These are phyloP conservation scores for Drosophila rufa DNA, from an alignment of 1,140 invertebrate genomes.

Conservation along the genomic window DNA sequence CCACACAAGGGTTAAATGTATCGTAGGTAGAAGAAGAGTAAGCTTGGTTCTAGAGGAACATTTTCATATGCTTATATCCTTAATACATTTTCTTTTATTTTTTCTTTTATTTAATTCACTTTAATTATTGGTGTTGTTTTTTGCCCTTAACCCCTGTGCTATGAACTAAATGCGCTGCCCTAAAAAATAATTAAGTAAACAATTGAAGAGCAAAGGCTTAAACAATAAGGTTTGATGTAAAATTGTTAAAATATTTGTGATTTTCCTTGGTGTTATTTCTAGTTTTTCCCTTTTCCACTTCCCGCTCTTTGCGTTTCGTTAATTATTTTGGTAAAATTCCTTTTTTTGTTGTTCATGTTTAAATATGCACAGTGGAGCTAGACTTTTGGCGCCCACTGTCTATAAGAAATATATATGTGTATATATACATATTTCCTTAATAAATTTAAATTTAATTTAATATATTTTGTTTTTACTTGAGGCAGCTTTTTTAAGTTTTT, in stretches of 20 bases:
- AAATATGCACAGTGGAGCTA: conserved; percentile 29
- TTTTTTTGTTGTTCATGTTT: conserved; percentile 34
- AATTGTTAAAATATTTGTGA: conserved; percentile 44
- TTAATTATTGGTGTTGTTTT: conserved; percentile 29
- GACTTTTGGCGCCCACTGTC: conserved; percentile 29
- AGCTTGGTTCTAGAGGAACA: conserved; percentile 54
- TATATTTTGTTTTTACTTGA: conserved; percentile 29
- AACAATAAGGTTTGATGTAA: conserved; percentile 38
- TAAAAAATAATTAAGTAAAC: conserved; percentile 2
- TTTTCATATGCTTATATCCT: conserved; percentile 24
- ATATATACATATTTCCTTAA: conserved; percentile 41
- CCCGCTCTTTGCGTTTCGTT: conserved; percentile 1
- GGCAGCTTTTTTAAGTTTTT: conserved; percentile 38
- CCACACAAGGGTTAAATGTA: conserved; percentile 46
- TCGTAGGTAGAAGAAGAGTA: conserved; percentile 32
- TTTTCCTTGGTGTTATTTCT: conserved; percentile 31
- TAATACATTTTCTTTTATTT: neutral
- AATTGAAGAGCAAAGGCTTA: neutral
- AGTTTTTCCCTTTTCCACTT: conserved; percentile 3
- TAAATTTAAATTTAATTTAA: conserved; percentile 44
- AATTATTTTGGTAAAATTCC: conserved; percentile 56
- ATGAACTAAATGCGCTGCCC: conserved; percentile 52
- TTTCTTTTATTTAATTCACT: conserved; percentile 10
- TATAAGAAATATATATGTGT: conserved; percentile 42
- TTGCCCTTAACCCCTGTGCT: conserved; percentile 62